Evolutionary conservation across 2,797 vertebrate species (phyloP).

Genomic region (Dendrocincla fuliginosa): DNA sequence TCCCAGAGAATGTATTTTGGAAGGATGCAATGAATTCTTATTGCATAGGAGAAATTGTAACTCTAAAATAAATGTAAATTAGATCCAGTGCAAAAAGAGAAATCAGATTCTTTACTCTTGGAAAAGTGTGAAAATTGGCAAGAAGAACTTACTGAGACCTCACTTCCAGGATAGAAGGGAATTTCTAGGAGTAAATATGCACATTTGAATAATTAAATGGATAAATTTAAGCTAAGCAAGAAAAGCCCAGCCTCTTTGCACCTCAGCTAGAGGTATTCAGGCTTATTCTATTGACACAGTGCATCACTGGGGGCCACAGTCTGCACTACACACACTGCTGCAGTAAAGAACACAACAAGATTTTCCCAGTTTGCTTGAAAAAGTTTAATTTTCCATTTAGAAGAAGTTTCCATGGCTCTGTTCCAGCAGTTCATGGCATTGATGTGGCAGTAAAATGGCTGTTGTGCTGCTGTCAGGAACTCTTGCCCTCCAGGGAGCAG

Average conservation of each 20-base stretch:
- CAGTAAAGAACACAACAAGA: background rate
- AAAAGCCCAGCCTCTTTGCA: background rate
- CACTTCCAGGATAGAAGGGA: background rate
- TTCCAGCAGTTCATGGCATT: slow-evolving; percentile 18
- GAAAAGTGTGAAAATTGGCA: background rate
- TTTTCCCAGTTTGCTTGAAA: slow-evolving; percentile 23
- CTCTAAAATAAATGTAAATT: background rate
- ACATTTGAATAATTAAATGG: background rate
- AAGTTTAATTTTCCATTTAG: slow-evolving; percentile 39
- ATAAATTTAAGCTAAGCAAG: background rate
- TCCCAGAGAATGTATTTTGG: background rate
- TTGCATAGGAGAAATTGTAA: background rate
- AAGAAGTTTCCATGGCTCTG: slow-evolving; percentile 22
- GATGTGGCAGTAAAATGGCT: background rate
- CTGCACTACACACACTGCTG: background rate
- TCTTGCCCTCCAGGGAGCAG: background rate
- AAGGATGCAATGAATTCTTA: background rate
- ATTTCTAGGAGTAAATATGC: background rate
- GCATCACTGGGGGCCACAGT: background rate
- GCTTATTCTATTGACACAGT: background rate
- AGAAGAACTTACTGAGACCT: background rate
- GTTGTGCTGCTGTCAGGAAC: background rate
- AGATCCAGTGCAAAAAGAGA: background rate
- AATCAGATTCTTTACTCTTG: slow-evolving; percentile 2
- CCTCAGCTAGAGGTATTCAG: background rate